Conservation (phyloP, 1,140 invertebrate genomes). For the Eriosoma lanigerum region DNA sequence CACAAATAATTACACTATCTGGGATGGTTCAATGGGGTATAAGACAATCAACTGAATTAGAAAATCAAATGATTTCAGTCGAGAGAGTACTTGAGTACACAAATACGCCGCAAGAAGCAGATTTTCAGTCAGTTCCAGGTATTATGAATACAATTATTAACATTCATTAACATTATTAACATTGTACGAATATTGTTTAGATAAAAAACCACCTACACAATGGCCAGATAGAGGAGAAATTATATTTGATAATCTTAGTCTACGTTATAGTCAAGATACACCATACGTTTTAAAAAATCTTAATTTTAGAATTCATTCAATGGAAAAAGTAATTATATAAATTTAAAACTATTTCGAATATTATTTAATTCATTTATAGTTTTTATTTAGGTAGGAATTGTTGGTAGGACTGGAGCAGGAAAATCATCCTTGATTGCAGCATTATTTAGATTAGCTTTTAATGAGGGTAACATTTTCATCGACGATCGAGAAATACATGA, state of each 20-base stretch:
- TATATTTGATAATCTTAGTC: constrained; percentile 65
- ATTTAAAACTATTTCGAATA: not conserved
- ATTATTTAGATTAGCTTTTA: constrained; percentile 72
- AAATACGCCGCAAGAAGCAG: constrained; percentile 65
- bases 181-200: constrained; percentile 57
- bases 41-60: constrained; percentile 58
- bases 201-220: constrained; percentile 64
- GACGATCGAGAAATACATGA: constrained; percentile 68
- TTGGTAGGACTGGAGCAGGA: constrained; percentile 85
- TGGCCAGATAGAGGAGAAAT: constrained; percentile 74
- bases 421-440: constrained; percentile 86
- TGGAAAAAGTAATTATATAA: constrained; percentile 61
- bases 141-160: constrained; percentile 56
- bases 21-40: constrained; percentile 84
- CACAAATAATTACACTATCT: constrained; percentile 77
- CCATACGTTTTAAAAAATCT: constrained; percentile 63
- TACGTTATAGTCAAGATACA: constrained; percentile 62
- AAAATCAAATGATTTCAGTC: constrained; percentile 76
- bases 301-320: constrained; percentile 62
- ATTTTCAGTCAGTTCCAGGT: constrained; percentile 59
- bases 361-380: not conserved
- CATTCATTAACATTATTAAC: not conserved
- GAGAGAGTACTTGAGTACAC: constrained; percentile 78
- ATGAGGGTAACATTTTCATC: constrained; percentile 65
- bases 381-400: constrained; percentile 65